phyloP scores from a whole-genome alignment of 2,888 invertebrate genomes.

The Morpho deidamia region DNA sequence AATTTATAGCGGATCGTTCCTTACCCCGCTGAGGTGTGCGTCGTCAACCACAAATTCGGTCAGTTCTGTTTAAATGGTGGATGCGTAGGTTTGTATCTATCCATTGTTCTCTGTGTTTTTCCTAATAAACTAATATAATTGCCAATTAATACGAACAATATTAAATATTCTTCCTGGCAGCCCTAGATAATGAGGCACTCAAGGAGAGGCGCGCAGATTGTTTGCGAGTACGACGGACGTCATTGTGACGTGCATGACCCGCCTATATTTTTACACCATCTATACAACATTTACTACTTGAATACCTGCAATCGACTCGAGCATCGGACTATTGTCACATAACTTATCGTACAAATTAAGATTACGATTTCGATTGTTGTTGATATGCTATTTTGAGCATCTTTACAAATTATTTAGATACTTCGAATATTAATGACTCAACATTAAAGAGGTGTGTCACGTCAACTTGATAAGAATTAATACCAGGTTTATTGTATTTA shows the following conservation, averaged over 20 bases:
- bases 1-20: no score
- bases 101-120: no score
- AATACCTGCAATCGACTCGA: no score
- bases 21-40: no score
- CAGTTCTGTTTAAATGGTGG: no score
- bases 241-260: constrained; percentile 45
- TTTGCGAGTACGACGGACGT: constrained; percentile 26
- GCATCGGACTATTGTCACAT: background rate
- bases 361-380: background rate
- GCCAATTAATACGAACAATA: no score
- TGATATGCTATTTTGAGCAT: background rate
- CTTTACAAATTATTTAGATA: background rate
- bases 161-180: background rate
- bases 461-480: background rate
- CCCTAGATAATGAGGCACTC: constrained; percentile 12
- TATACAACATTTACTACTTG: background rate
- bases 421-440: background rate
- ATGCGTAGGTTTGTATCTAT: no score
- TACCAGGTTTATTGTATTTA: background rate
- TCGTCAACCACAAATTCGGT: no score
- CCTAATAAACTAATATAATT: no score
- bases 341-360: background rate
- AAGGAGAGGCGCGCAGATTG: constrained; percentile 18
- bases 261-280: constrained; percentile 33
- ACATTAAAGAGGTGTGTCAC: background rate